These are phyloP conservation scores for Willisornis vidua DNA, from an alignment of 2,113 vertebrate genomes.

Conservation along the genomic window DNA sequence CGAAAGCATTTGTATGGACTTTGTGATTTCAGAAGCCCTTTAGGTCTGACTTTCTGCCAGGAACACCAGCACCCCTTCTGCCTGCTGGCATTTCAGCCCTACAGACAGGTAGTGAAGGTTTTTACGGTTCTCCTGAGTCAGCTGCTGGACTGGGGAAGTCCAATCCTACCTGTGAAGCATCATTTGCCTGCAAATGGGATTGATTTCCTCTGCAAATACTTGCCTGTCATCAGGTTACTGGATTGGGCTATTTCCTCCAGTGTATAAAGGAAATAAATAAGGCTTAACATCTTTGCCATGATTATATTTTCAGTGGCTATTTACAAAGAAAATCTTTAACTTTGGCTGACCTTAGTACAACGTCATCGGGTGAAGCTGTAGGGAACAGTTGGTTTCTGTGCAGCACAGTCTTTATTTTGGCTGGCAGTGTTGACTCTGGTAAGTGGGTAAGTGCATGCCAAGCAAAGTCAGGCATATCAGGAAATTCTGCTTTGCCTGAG, in stretches of 20 bases:
- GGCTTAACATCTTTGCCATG: not conserved
- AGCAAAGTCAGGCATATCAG: not conserved
- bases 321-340: conserved; percentile 47
- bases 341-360: conserved; percentile 43
- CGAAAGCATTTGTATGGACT: not conserved
- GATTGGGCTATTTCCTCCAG: not conserved
- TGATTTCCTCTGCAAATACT: not conserved
- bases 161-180: not conserved
- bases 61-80: not conserved
- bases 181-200: not conserved
- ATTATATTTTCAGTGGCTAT: conserved; percentile 28
- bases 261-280: not conserved
- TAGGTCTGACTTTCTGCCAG: not conserved
- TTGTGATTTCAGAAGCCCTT: not conserved
- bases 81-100: not conserved
- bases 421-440: conserved; percentile 16
- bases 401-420: conserved; percentile 41
- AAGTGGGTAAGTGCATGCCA: conserved; percentile 10
- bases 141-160: not conserved
- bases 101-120: not conserved
- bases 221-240: not conserved
- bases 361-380: conserved; percentile 20
- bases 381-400: conserved; percentile 58
- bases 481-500: not conserved
- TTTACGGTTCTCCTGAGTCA: not conserved